Base-by-base conservation (phyloP, 2,797 vertebrate species). In the Phoxinus dragarum region DNA sequence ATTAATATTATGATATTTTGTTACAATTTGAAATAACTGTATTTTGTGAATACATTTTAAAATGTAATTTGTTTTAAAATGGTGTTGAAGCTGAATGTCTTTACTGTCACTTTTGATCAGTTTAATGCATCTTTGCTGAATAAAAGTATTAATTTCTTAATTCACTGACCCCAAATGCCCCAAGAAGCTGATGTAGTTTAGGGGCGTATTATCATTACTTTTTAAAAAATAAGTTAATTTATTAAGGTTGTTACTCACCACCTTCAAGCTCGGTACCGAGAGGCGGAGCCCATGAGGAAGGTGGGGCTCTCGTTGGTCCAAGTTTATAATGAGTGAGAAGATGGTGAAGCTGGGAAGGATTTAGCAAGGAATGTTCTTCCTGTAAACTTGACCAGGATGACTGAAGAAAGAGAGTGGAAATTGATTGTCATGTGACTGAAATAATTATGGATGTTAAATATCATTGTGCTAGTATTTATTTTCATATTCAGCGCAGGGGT, bases 301-400 rank as follows among this genome's bases (percentile, higher is more conserved):
- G 97, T 6, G 96, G 92, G 1, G 95, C 94, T 56, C 96, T 95
- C 56, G 96, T 95, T 59, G 96, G 96, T 82, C 97, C 97, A 91
- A 98, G 90, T 87, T 97, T 97, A 91, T 98, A 98, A 90, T 98
- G 96, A 83, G 95, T 96, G 87, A 98, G 96, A 82, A 98, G 93
- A 84, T 98, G 97, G 92, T 98, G 96, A 86, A 98, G 94, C 93
- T 98, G 97, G 81, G 96, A 91, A 3, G 96, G 93, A 64, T 94
- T 97, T 91, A 98, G 86, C 73, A 96, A 94, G 27, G 91, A 89
- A 80, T 98, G 96, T 40, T 98, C 97, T 40, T 95, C 96, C 85
- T 93, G 94, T 67, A 98, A 92, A 88, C 92, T 96, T 80, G 90
- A 91, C 97, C 97, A 98, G n/a, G 95, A 95, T 7, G 96, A 95